A percentile compares a stretch with the other conserved stretches of the same genome.
Evolutionary conservation across 2,113 vertebrate genomes (phyloP).

Genomic region (Piliocolobus tephrosceles): DNA sequence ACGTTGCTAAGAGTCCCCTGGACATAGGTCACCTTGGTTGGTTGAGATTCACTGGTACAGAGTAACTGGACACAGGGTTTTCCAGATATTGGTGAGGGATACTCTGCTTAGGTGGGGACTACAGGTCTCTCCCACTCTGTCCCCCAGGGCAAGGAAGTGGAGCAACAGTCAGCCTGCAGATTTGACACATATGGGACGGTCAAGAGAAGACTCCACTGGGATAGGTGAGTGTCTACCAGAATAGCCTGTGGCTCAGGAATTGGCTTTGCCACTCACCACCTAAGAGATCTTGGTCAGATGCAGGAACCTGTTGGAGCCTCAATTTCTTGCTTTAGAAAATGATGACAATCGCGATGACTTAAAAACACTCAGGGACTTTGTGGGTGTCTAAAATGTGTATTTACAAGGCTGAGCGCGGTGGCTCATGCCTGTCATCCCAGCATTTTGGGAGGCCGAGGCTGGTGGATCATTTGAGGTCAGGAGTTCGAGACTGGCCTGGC

Average conservation of each 20-base stretch:
- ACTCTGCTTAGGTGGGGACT: background rate
- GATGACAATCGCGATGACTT: background rate
- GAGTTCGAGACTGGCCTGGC: too few relatives aligned
- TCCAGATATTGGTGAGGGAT: background rate
- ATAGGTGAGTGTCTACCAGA: slow-evolving; percentile 79
- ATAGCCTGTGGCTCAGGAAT: background rate
- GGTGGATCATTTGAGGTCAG: too few relatives aligned
- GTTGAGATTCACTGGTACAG: background rate
- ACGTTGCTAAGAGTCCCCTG: background rate
- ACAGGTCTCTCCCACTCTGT: background rate
- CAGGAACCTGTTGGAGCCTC: background rate
- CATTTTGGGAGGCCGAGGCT: too few relatives aligned
- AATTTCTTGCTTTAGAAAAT: background rate
- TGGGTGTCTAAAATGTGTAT: background rate
- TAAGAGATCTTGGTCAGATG: background rate
- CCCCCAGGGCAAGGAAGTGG: slow-evolving; percentile 80
- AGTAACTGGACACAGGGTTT: background rate
- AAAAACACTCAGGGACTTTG: background rate
- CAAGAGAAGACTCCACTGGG: slow-evolving; percentile 84
- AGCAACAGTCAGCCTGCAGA: slow-evolving; percentile 91
- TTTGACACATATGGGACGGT: slow-evolving; percentile 84
- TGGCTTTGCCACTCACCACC: background rate
- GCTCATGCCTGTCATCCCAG: too few relatives aligned
- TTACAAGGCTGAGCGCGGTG: background rate
- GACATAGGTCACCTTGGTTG: too few relatives aligned